Conservation (phyloP, 2,797 vertebrate species). For the Epinephelus malabaricus region DNA sequence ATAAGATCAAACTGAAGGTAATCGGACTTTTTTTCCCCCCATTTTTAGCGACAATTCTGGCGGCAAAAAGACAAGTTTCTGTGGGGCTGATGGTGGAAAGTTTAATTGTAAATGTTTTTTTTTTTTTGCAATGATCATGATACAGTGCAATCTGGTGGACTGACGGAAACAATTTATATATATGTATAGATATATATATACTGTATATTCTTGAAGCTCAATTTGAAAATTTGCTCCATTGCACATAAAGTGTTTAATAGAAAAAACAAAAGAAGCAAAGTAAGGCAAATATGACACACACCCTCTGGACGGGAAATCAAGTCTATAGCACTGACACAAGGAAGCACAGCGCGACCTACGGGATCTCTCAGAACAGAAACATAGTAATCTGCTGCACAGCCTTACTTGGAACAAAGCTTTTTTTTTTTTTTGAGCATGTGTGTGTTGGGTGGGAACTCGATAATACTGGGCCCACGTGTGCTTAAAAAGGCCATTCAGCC, state of each 20-base stretch:
- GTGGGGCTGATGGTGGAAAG: slow-evolving; percentile 21
- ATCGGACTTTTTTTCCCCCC: slow-evolving; percentile 48
- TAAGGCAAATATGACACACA: slow-evolving; percentile 82
- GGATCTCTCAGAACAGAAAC: slow-evolving; percentile 73
- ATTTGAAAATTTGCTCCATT: slow-evolving; percentile 55
- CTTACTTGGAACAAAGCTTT: slow-evolving; percentile 77
- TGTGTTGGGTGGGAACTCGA: slow-evolving; percentile 66
- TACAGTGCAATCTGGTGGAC: slow-evolving; percentile 63
- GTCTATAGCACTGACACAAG: slow-evolving; percentile 78
- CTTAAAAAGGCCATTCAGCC: slow-evolving; percentile 83
- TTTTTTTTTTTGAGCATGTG: slow-evolving; percentile 46
- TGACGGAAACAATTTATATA: slow-evolving; percentile 59
- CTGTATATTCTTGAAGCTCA: slow-evolving; percentile 62
- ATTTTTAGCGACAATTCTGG: slow-evolving; percentile 35
- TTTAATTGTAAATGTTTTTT: slow-evolving; percentile 37
- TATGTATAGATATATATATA: slow-evolving; percentile 57
- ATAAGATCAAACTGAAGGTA: slow-evolving; percentile 29
- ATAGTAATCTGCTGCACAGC: slow-evolving; percentile 81
- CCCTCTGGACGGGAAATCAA: slow-evolving; percentile 77
- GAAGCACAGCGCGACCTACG: slow-evolving; percentile 76
- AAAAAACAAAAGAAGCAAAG: slow-evolving; percentile 62
- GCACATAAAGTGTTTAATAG: slow-evolving; percentile 66
- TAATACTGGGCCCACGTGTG: slow-evolving; percentile 75
- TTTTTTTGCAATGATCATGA: slow-evolving; percentile 54
- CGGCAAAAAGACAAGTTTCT: slow-evolving; percentile 24